Conservation (phyloP, 2,113 vertebrate species). For the Agapornis roseicollis region DNA sequence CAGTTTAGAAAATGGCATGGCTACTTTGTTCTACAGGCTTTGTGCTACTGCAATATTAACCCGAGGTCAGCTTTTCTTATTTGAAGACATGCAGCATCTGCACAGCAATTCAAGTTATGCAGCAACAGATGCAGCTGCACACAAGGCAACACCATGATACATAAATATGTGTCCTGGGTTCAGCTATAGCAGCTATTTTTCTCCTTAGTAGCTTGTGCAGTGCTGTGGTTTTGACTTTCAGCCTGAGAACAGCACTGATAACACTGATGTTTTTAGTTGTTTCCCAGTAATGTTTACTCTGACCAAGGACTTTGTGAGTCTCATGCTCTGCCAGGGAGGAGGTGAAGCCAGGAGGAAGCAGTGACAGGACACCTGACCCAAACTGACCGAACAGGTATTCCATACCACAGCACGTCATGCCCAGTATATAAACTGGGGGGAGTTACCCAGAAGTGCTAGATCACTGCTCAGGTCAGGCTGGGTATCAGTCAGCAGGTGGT, state of each 20-base stretch:
- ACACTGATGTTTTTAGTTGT: neutral
- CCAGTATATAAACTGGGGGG: too few species aligned
- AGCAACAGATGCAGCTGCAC: slow-evolving; percentile 57
- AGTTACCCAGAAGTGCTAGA: too few species aligned
- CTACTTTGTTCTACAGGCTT: slow-evolving; percentile 44
- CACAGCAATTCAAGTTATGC: slow-evolving; percentile 53
- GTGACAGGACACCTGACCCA: too few species aligned
- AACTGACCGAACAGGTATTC: too few species aligned
- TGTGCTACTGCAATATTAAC: neutral
- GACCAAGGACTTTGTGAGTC: too few species aligned
- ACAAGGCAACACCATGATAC: neutral
- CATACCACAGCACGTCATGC: too few species aligned
- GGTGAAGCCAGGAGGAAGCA: too few species aligned
- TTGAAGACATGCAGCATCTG: slow-evolving; percentile 57
- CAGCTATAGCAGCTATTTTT: neutral
- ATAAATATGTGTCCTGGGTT: neutral
- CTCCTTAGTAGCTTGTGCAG: neutral
- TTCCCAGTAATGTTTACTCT: too few species aligned
- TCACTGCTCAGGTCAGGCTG: too few species aligned
- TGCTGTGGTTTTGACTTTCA: neutral
- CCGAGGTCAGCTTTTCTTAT: slow-evolving; percentile 45
- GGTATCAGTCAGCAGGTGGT: too few species aligned
- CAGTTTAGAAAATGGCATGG: neutral
- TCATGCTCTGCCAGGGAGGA: too few species aligned
- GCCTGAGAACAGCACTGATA: neutral